Conservation (phyloP, 2,113 vertebrate genomes). For the Panthera uncia region DNA sequence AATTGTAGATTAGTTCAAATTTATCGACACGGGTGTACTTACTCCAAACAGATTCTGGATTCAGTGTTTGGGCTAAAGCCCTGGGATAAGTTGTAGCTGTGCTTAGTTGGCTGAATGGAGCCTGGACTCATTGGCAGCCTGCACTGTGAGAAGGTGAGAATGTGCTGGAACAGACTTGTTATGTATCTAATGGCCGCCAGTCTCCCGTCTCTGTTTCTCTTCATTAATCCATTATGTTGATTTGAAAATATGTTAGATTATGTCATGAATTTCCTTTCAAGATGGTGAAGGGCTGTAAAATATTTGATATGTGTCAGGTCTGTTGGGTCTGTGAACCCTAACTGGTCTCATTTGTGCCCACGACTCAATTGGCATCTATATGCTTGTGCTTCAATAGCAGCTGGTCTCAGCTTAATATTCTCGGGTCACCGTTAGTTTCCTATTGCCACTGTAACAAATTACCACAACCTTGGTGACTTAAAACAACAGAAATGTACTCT, state of each 20-base stretch:
- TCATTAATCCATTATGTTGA: neutral
- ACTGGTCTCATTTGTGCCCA: neutral
- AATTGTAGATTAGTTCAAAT: neutral
- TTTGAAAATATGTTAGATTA: neutral
- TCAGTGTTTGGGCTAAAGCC: neutral
- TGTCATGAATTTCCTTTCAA: neutral
- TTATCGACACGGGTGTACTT: neutral
- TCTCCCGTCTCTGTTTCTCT: neutral
- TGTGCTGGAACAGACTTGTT: neutral
- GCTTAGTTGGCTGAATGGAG: neutral
- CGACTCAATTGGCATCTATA: no score
- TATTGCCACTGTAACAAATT: neutral
- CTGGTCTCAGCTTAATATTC: neutral
- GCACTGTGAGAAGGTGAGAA: neutral
- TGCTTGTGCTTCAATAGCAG: neutral
- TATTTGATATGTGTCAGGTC: neutral
- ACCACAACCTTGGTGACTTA: neutral
- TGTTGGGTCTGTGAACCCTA: neutral
- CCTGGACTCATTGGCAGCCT: no score
- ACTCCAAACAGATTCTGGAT: neutral
- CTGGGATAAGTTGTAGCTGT: neutral
- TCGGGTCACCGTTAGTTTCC: neutral
- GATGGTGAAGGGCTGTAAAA: neutral
- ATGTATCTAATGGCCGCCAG: accelerated
- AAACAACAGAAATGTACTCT: neutral